phyloP scores from a whole-genome alignment of 2,888 invertebrate genomes.

The Agrotis puta region DNA sequence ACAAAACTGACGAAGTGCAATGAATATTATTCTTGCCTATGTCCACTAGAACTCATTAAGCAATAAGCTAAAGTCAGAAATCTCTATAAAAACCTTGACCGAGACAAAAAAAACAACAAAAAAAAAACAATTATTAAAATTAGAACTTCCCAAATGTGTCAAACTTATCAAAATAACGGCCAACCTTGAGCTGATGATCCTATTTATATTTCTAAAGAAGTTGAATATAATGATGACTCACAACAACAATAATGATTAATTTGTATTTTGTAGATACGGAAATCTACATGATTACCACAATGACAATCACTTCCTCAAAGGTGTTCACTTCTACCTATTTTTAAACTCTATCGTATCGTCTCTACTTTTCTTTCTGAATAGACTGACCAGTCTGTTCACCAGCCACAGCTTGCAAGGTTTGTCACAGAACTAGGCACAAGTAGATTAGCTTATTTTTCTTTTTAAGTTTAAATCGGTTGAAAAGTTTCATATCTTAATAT shows the following conservation, averaged over 20 bases:
- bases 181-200: conserved; percentile 30
- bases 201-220: background rate
- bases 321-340: background rate
- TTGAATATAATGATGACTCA: conserved; percentile 16
- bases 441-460: no score
- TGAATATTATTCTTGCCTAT: no score
- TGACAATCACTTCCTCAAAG: background rate
- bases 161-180: background rate
- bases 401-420: background rate
- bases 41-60: no score
- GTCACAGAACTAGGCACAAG: background rate
- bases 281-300: background rate
- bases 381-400: background rate
- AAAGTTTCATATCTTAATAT: no score
- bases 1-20: background rate
- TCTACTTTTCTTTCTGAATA: background rate
- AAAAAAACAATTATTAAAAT: background rate
- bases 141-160: background rate
- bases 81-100: background rate
- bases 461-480: no score
- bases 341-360: background rate
- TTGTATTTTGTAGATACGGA: background rate
- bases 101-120: background rate
- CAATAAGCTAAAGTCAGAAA: background rate
- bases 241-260: background rate